These are phyloP conservation scores for Halictus rubicundus DNA, from an alignment of 1,140 invertebrate species.

Conservation along the genomic window DNA sequence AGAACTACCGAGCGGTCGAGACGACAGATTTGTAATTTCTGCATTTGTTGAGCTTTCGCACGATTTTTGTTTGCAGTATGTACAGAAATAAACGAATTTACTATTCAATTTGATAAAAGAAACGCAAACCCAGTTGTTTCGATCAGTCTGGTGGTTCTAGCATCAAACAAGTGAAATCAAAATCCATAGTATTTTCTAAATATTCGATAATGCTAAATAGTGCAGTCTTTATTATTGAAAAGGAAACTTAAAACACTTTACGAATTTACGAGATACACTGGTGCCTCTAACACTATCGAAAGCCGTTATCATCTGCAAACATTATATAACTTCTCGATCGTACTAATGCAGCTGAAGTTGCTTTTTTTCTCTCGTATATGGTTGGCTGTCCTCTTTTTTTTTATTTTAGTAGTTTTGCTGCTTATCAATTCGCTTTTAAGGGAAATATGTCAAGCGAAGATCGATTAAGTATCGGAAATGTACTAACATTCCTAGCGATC, in stretches of 20 bases:
- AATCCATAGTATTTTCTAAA: slow-evolving; percentile 3
- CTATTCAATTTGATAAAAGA: no score
- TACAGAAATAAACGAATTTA: no score
- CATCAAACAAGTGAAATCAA: background rate
- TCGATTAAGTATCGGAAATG: slow-evolving; percentile 60
- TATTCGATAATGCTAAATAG: slow-evolving; percentile 16
- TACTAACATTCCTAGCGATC: slow-evolving; percentile 46
- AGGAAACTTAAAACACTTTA: slow-evolving; percentile 38
- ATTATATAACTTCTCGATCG: slow-evolving; percentile 27
- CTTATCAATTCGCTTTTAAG: slow-evolving; percentile 20
- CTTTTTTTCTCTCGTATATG: background rate
- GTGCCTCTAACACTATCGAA: slow-evolving; percentile 23
- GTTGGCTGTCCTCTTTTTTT: background rate
- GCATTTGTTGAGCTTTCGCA: no score
- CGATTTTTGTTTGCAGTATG: no score
- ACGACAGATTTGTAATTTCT: no score
- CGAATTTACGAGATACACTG: slow-evolving; percentile 36
- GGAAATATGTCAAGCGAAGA: slow-evolving; percentile 41
- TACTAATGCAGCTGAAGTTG: slow-evolving; percentile 24
- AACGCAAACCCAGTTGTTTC: no score
- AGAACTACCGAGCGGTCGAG: no score
- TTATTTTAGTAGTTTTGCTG: slow-evolving; percentile 16
- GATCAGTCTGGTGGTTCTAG: no score
- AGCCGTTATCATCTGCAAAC: slow-evolving; percentile 36
- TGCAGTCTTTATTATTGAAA: slow-evolving; percentile 58